These are phyloP conservation scores for Belonocnema kinseyi DNA, from an alignment of 1,140 invertebrate genomes.

Conservation along the genomic window DNA sequence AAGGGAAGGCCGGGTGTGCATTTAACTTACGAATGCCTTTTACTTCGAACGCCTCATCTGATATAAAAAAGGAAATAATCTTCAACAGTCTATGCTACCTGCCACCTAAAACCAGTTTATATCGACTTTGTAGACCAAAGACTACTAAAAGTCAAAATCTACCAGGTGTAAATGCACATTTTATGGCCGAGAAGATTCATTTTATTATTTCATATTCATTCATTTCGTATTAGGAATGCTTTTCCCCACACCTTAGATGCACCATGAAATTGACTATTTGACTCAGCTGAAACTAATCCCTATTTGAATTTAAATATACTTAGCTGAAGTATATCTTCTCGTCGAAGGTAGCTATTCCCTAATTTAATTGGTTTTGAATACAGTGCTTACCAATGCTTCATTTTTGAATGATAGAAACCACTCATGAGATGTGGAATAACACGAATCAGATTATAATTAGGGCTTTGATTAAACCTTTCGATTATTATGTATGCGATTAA, in stretches of 20 bases:
- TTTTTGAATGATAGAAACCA: too few relatives aligned
- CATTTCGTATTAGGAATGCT: background rate
- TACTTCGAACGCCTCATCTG: constrained; percentile 11
- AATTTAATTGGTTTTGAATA: too few relatives aligned
- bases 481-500: constrained; percentile 3
- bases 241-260: background rate
- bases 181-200: background rate
- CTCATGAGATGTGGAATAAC: too few relatives aligned
- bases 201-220: constrained; percentile 27
- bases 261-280: constrained; percentile 2
- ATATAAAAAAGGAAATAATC: constrained; percentile 30
- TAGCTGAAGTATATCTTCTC: too few relatives aligned
- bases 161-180: constrained; percentile 16
- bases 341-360: too few relatives aligned
- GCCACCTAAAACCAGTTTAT: constrained; percentile 1
- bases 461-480: background rate
- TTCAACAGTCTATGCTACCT: background rate
- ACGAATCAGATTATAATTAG: background rate
- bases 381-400: too few relatives aligned
- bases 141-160: constrained; percentile 29
- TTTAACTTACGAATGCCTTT: constrained; percentile 13
- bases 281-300: too few relatives aligned
- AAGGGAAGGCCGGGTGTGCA: constrained; percentile 15
- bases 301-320: too few relatives aligned
- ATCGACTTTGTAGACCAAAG: constrained; percentile 17